Percentiles rank a stretch among this genome's conserved stretches.
Evolutionary conservation across 2,888 invertebrate genomes (phyloP).

Genomic region (Euplagia quadripunctaria): DNA sequence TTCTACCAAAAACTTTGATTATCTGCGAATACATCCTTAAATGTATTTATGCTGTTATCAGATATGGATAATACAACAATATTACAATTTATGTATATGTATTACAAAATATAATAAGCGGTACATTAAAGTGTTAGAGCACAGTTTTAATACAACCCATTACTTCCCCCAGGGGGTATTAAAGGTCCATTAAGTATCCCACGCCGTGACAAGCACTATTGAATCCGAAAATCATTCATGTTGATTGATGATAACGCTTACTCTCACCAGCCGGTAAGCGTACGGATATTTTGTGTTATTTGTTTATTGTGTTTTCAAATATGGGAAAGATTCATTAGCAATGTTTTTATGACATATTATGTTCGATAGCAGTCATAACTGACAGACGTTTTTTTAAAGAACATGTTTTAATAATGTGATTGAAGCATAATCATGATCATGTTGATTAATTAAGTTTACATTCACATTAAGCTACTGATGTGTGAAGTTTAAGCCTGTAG

Average conservation of each 20-base stretch:
- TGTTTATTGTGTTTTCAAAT: background rate
- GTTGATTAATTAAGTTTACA: background rate
- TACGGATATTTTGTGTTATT: background rate
- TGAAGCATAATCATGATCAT: no score
- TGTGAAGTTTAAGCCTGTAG: background rate
- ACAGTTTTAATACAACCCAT: constrained; percentile 40
- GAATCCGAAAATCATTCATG: constrained; percentile 44
- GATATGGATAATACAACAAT: background rate
- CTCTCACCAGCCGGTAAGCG: constrained; percentile 10
- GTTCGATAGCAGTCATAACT: background rate
- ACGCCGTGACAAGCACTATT: constrained; percentile 43
- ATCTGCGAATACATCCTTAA: background rate
- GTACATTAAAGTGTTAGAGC: constrained; percentile 12
- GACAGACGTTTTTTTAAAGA: background rate
- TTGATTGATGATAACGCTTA: constrained; percentile 45
- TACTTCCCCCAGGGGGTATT: constrained; percentile 29
- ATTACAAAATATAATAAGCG: background rate
- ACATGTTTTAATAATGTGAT: background rate
- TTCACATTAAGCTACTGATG: background rate
- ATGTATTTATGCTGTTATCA: no score
- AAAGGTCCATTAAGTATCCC: constrained; percentile 41
- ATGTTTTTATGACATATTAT: background rate
- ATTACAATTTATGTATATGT: no score
- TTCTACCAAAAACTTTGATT: background rate
- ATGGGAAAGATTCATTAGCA: background rate